phyloP scores from a whole-genome alignment of 1,140 invertebrate genomes.

The Leptopilina boulardi region DNA sequence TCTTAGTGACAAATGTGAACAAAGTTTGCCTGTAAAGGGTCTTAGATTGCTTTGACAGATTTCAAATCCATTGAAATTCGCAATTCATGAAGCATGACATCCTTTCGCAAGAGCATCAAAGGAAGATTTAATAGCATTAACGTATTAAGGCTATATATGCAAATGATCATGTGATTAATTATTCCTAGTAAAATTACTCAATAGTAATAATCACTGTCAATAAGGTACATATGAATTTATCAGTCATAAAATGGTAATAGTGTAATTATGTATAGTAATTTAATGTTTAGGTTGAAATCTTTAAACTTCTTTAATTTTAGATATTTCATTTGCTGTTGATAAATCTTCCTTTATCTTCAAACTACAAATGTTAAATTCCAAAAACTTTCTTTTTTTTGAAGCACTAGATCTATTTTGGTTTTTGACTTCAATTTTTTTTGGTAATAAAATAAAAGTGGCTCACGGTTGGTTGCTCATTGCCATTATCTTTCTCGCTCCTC shows the following conservation, averaged over 20 bases:
- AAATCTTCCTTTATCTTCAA: too few species aligned
- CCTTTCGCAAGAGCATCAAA: not conserved
- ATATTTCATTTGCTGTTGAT: too few species aligned
- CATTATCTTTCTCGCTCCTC: constrained; percentile 23
- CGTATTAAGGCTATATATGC: not conserved
- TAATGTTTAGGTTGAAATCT: too few species aligned
- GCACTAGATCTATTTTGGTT: not conserved
- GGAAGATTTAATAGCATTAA: not conserved
- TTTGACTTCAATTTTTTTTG: not conserved
- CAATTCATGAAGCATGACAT: constrained; percentile 17
- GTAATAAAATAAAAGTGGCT: constrained; percentile 25
- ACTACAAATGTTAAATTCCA: too few species aligned
- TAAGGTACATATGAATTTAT: not conserved
- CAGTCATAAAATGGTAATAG: too few species aligned
- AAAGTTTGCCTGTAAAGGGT: not conserved
- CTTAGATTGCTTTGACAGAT: not conserved
- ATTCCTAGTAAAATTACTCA: not conserved
- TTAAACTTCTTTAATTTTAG: too few species aligned
- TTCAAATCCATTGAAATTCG: not conserved
- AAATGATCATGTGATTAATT: not conserved
- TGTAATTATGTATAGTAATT: too few species aligned
- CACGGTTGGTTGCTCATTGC: constrained; percentile 17
- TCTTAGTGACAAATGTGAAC: too few species aligned
- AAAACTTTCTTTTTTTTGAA: too few species aligned
- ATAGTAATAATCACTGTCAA: not conserved